A percentile compares a stretch with the other conserved stretches of the same genome.
Evolutionary conservation across 2,797 vertebrate species (phyloP).

Genomic region (Antennarius maculatus): DNA sequence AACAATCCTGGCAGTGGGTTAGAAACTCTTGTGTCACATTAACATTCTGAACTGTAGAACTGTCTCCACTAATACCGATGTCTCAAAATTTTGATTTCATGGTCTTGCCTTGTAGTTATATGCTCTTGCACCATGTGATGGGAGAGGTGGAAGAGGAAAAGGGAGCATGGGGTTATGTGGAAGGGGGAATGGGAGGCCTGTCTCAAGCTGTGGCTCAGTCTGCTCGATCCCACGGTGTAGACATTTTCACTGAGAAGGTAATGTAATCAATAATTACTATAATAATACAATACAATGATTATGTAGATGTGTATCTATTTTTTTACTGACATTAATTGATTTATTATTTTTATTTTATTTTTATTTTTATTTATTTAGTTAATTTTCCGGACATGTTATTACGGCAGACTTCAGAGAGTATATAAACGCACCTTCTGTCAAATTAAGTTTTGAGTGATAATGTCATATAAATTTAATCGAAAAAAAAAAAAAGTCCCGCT

Average conservation of each 20-base stretch:
- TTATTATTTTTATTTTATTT: no score
- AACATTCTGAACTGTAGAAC: not conserved
- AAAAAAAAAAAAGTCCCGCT: no score
- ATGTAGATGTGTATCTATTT: not conserved
- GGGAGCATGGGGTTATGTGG: conserved; percentile 94
- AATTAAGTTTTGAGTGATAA: no score
- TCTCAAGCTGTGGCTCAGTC: conserved; percentile 87
- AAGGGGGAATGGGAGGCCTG: conserved; percentile 96
- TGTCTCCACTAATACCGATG: conserved; percentile 32
- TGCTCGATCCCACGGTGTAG: conserved; percentile 84
- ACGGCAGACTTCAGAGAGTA: no score
- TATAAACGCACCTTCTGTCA: no score
- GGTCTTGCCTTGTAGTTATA: conserved; percentile 78
- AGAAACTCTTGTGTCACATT: conserved; percentile 46
- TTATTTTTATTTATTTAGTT: no score
- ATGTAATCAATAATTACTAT: no score
- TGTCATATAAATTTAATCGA: no score
- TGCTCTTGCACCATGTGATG: conserved; percentile 96
- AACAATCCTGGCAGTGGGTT: conserved; percentile 91
- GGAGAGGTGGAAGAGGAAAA: conserved; percentile 86
- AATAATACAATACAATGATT: not conserved
- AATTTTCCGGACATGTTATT: no score
- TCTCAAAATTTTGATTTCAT: not conserved
- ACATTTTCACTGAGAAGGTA: conserved; percentile 93
- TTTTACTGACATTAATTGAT: no score